A percentile compares a stretch with the other conserved stretches of the same genome.
Evolutionary conservation across 1,140 invertebrate species (phyloP).

Genomic region (Brachionus plicatilis): DNA sequence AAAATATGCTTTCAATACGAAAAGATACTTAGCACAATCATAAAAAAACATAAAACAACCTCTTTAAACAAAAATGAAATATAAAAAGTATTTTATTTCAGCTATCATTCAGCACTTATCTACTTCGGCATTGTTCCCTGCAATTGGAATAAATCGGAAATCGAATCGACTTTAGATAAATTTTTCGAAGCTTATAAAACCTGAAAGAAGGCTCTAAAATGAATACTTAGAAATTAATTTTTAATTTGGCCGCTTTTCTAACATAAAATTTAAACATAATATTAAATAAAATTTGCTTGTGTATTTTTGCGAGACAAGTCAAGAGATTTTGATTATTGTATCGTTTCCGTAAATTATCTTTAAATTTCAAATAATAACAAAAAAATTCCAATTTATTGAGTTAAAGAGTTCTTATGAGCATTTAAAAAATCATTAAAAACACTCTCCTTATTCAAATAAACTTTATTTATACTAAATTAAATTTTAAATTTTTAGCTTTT

Average conservation of each 20-base stretch:
- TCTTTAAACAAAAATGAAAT: neutral
- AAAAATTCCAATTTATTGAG: neutral
- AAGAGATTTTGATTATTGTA: neutral
- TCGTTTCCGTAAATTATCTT: neutral
- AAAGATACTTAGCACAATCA: slow-evolving; percentile 16
- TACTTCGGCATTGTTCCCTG: neutral
- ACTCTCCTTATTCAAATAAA: neutral
- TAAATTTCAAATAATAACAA: neutral
- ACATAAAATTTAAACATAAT: neutral
- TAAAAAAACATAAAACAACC: neutral
- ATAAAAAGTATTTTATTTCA: neutral
- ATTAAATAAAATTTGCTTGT: neutral
- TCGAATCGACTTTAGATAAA: neutral
- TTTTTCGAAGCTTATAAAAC: too few species aligned
- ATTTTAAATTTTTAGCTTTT: neutral
- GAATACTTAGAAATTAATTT: too few species aligned
- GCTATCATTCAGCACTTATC: neutral
- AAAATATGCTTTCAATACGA: neutral
- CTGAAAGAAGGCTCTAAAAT: too few species aligned
- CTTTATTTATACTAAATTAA: neutral
- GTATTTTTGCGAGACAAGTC: neutral
- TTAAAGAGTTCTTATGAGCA: neutral
- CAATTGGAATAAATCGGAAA: neutral
- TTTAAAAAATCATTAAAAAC: neutral
- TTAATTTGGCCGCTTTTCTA: neutral